Evolutionary conservation across 35 echinoderm and acorn worm genomes (phyloP), one percentile per base, ranked within the genome.

Genomic region (Ophiothrix spiculata): DNA sequence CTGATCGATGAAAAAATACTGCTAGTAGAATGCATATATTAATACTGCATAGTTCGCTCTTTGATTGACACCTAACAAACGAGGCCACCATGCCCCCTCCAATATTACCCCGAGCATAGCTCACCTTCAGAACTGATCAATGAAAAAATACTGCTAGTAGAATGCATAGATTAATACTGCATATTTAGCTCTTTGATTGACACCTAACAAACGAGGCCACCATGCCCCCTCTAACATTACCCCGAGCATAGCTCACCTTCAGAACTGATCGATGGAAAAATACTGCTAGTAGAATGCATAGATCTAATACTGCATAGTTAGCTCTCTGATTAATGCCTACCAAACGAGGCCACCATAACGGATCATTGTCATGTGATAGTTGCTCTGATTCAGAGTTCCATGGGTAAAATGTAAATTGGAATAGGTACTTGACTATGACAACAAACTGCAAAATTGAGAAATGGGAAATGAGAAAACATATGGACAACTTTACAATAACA

Each of bases 191-290:
- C 79, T 88, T 38, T 89, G 82, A 14, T 89, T 84, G 42, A 99
- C 92, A 75, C 96, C 96, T 33, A 99, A 77, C 45, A 99, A 35
- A 35, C 83, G 40, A 2, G 91, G 96, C 56, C 73, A 90, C 86
- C 90, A 94, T 0, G n/a, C n/a, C n/a, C n/a, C n/a, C n/a, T n/a
- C n/a, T n/a, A n/a, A n/a, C n/a, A n/a, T 21, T 75, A 1, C 42
- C 28, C 17, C 60, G 75, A 73, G 85, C n/a, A n/a, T n/a, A n/a
- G n/a, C n/a, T n/a, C n/a, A 99, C 96, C 64, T 86, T 91, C 32
- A 94, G 89, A 36, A 99, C 86, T 17, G 96, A 99, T 4, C 96
- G 86, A 87, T 99, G 96, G 86, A 99, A 94, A 86, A 99, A 99
- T 0, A 94, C 91, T 0, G 96, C 89, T 63, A 99, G 79, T 21